Percentiles rank a stretch among this genome's conserved stretches.
Evolutionary conservation across 1,140 invertebrate genomes (phyloP).

Genomic region (Alviniconcha marisindica): DNA sequence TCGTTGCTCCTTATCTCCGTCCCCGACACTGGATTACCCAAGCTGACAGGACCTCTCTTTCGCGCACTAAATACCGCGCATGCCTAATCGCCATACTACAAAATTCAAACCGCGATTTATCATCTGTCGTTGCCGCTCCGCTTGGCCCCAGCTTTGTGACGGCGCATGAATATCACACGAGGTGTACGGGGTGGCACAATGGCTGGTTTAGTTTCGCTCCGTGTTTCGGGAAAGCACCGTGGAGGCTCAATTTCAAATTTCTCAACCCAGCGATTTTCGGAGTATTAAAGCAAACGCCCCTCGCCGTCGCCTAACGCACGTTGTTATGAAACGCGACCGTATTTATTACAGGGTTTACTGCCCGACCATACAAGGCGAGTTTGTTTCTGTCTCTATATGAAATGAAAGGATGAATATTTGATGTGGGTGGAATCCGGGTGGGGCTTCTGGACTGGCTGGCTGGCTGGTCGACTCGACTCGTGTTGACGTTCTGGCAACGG

Average conservation of each 20-base stretch:
- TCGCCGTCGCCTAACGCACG: not conserved
- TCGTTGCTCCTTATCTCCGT: not conserved
- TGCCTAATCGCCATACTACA: not conserved
- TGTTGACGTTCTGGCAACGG: too few species aligned
- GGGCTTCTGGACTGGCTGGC: too few species aligned
- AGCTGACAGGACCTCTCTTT: not conserved
- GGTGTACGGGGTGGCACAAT: not conserved
- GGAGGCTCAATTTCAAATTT: conserved; percentile 1
- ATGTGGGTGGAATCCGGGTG: too few species aligned
- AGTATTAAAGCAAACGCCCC: not conserved
- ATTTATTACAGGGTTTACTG: not conserved
- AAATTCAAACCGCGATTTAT: conserved; percentile 16
- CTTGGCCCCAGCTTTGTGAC: not conserved
- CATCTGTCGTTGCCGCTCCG: not conserved
- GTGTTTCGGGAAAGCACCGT: not conserved
- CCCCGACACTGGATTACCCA: conserved; percentile 3
- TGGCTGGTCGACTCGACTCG: too few species aligned
- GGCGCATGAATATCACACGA: not conserved
- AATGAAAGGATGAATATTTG: too few species aligned
- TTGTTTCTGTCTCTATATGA: not conserved
- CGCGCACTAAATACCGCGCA: not conserved
- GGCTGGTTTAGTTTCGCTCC: not conserved
- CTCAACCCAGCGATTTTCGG: not conserved
- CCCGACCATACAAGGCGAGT: not conserved
- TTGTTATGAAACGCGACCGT: not conserved